Conservation (phyloP, 2,888 invertebrate genomes). For the Eudemis profundana region DNA sequence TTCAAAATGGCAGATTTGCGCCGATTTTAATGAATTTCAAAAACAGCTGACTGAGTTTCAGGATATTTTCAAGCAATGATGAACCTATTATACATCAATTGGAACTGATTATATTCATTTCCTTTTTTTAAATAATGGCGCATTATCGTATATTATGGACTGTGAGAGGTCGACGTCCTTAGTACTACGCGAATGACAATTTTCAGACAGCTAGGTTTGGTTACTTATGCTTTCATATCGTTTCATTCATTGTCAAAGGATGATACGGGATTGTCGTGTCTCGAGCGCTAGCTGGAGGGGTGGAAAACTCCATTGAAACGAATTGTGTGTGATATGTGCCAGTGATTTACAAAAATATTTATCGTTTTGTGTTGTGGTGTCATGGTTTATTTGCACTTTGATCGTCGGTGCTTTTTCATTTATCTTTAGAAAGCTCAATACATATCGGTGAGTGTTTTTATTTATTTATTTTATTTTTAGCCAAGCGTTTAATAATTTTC, state of each 20-base stretch:
- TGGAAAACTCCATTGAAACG: constrained; percentile 41
- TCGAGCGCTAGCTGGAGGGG: constrained; percentile 30
- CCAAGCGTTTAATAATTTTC: neutral
- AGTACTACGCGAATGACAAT: constrained; percentile 42
- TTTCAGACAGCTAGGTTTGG: constrained; percentile 37
- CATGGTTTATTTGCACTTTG: constrained; percentile 41
- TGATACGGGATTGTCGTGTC: constrained; percentile 24
- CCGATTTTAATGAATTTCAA: constrained; percentile 42
- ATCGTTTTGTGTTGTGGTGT: constrained; percentile 38
- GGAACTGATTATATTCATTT: neutral
- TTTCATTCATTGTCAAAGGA: constrained; percentile 42
- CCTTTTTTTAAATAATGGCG: constrained; percentile 11
- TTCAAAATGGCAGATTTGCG: constrained; percentile 45
- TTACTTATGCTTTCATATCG: constrained; percentile 32
- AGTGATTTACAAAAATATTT: constrained; percentile 36
- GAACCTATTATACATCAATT: constrained; percentile 1
- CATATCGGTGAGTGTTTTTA: constrained; percentile 42
- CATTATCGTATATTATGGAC: constrained; percentile 34
- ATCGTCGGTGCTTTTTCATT: constrained; percentile 36
- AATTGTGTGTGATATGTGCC: constrained; percentile 39
- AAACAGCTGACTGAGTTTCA: constrained; percentile 38
- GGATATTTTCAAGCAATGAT: constrained; percentile 10
- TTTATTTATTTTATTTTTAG: neutral
- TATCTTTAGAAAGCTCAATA: constrained; percentile 39
- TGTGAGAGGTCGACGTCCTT: constrained; percentile 39